phyloP scores from a whole-genome alignment of 2,113 vertebrate species.

The Platycercus adscitus region DNA sequence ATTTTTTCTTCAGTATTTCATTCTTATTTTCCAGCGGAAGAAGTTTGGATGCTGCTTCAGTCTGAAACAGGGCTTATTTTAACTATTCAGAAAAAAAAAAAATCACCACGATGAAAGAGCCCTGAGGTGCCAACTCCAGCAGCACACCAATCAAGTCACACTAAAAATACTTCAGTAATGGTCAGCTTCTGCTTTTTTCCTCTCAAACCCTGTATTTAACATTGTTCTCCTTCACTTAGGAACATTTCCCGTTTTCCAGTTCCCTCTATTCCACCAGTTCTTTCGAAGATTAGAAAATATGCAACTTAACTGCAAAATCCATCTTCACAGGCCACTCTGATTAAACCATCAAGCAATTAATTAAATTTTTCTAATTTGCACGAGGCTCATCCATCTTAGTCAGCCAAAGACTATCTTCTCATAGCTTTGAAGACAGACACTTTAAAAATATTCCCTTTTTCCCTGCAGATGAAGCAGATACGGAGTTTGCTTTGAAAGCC shows the following conservation, averaged over 20 bases:
- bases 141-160: not conserved
- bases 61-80: not conserved
- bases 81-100: not conserved
- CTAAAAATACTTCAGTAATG: conserved; percentile 52
- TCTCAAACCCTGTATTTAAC: conserved; percentile 18
- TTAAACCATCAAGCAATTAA: not conserved
- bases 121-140: not conserved
- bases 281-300: not conserved
- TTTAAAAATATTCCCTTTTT: not conserved
- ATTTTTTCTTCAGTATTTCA: not conserved
- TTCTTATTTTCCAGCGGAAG: not conserved
- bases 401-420: not conserved
- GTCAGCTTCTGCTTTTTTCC: conserved; percentile 35
- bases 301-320: not conserved
- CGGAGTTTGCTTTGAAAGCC: not conserved
- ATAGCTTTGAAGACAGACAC: not conserved
- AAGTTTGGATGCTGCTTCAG: not conserved
- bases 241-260: not conserved
- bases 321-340: not conserved
- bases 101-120: not conserved
- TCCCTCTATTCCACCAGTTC: not conserved
- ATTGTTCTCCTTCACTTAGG: not conserved
- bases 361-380: not conserved
- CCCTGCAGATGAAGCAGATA: not conserved
- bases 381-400: not conserved